phyloP scores from a whole-genome alignment of 2,113 vertebrate genomes.

The Pteruthius melanotis region DNA sequence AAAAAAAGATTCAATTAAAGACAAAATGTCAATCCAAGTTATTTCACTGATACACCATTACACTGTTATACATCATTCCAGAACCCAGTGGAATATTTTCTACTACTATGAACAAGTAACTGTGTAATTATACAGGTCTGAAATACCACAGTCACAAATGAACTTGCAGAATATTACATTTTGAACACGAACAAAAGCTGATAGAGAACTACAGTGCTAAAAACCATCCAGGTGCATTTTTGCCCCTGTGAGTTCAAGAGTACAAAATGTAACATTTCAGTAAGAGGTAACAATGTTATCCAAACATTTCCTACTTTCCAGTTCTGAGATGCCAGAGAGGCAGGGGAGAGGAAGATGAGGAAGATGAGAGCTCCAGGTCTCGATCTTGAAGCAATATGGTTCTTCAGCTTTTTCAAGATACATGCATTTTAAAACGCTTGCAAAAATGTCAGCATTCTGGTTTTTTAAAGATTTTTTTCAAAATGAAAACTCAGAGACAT shows the following conservation, averaged over 20 bases:
- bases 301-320: not conserved
- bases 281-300: not conserved
- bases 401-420: not conserved
- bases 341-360: not conserved
- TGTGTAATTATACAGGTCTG: not conserved
- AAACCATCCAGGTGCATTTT: not conserved
- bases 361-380: not conserved
- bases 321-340: accelerated
- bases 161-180: not conserved
- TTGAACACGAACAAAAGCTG: not conserved
- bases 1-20: not conserved
- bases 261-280: not conserved
- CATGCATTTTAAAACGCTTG: not conserved
- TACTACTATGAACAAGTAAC: not conserved
- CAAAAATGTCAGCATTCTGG: not conserved
- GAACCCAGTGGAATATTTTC: not conserved
- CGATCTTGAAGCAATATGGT: not conserved
- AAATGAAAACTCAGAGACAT: not conserved
- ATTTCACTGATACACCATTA: not conserved
- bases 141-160: not conserved
- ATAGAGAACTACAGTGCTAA: not conserved
- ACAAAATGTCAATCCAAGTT: not conserved
- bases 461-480: not conserved
- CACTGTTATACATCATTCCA: too few species aligned
- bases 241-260: not conserved